Conservation (phyloP, 2,113 vertebrate species). For the Sebastes fasciatus region DNA sequence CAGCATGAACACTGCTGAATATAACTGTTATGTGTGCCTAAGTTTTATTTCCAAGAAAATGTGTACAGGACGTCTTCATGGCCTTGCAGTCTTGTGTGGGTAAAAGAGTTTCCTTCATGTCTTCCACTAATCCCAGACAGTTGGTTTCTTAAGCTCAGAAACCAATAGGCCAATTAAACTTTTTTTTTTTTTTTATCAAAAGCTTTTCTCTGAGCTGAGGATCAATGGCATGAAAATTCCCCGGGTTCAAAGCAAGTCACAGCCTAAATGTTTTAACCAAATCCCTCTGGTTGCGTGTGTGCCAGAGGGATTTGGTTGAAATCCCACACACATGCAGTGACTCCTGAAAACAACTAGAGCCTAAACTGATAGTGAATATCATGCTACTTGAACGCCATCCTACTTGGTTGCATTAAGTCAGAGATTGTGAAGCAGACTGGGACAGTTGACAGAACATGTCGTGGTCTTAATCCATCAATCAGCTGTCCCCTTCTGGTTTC, state of each 20-base stretch:
- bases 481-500: conserved; percentile 30
- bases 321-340: not conserved
- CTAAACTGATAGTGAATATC: conserved; percentile 11
- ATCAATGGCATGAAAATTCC: conserved; percentile 53
- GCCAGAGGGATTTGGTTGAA: conserved; percentile 28
- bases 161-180: conserved; percentile 49
- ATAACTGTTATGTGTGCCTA: not conserved
- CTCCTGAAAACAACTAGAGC: conserved; percentile 5
- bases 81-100: not conserved
- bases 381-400: not conserved
- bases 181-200: not conserved
- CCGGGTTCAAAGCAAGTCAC: conserved; percentile 39
- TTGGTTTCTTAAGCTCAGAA: conserved; percentile 12
- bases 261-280: conserved; percentile 44
- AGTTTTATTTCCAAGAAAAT: conserved; percentile 8
- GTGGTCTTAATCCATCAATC: conserved; percentile 39
- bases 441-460: conserved; percentile 34
- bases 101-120: conserved; percentile 18
- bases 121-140: conserved; percentile 13
- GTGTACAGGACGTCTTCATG: not conserved
- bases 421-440: not conserved
- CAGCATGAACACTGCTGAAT: not conserved
- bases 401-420: too few relatives aligned
- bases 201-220: conserved; percentile 37
- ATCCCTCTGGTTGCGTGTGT: conserved; percentile 9